Percentiles rank a stretch among this genome's conserved stretches.
phyloP scores from a whole-genome alignment of 2,113 vertebrate genomes.

The Equus przewalskii region DNA sequence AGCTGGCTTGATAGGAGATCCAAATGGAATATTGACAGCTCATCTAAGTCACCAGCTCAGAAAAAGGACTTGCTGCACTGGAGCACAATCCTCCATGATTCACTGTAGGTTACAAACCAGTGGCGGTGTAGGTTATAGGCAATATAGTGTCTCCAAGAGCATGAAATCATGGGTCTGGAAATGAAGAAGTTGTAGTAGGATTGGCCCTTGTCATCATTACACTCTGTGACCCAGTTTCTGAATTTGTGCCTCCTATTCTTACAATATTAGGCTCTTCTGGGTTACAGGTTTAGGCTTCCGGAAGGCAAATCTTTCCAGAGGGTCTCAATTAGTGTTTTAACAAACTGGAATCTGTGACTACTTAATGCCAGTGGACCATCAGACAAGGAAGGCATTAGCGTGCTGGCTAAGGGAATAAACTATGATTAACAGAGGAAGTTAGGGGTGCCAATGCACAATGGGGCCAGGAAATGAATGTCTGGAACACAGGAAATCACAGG shows the following conservation, averaged over 20 bases:
- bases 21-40: too few species aligned
- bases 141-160: too few species aligned
- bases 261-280: not conserved
- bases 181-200: not conserved
- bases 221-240: not conserved
- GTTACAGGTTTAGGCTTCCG: too few species aligned
- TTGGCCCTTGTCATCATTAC: not conserved
- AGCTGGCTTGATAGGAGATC: not conserved
- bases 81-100: fast-evolving
- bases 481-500: not conserved
- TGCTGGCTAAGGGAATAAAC: not conserved
- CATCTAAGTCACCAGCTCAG: not conserved
- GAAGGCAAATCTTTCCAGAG: too few species aligned
- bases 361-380: not conserved
- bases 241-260: not conserved
- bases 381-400: not conserved
- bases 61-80: not conserved
- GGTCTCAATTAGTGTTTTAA: too few species aligned
- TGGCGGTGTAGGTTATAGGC: not conserved
- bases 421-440: not conserved
- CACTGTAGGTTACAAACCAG: too few species aligned
- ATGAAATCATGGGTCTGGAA: not conserved
- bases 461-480: not conserved
- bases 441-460: not conserved
- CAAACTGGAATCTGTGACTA: not conserved